Evolutionary conservation across 1,140 invertebrate genomes (phyloP).

Genomic region (Contarinia nasturtii): DNA sequence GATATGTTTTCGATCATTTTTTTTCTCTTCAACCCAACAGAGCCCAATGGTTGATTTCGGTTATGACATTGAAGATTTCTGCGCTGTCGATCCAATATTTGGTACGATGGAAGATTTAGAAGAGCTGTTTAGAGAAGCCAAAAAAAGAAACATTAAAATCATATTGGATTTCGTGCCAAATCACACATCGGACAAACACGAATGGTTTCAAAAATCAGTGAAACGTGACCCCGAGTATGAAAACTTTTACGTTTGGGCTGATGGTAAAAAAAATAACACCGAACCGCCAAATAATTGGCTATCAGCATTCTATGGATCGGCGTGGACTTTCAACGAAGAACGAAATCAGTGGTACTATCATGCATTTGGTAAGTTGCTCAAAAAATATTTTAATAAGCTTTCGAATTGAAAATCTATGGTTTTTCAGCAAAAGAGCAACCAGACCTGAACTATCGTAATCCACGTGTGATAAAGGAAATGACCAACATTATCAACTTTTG

Average conservation of each 20-base stretch:
- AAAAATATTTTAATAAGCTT: too few relatives aligned
- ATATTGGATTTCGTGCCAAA: slow-evolving; percentile 75
- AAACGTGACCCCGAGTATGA: slow-evolving; percentile 34
- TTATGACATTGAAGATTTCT: slow-evolving; percentile 46
- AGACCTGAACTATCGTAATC: slow-evolving; percentile 40
- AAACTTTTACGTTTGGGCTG: slow-evolving; percentile 62
- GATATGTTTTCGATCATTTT: too few relatives aligned
- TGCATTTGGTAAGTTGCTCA: too few relatives aligned
- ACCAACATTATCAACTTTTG: slow-evolving; percentile 44
- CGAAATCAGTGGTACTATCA: too few relatives aligned
- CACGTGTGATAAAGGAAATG: slow-evolving; percentile 24
- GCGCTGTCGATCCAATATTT: slow-evolving; percentile 35
- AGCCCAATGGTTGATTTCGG: slow-evolving; percentile 35
- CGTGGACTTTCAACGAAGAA: slow-evolving; percentile 44
- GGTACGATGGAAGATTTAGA: too few relatives aligned
- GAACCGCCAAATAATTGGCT: slow-evolving; percentile 74
- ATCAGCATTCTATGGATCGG: slow-evolving; percentile 31
- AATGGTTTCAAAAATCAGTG: slow-evolving; percentile 56
- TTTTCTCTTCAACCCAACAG: too few relatives aligned
- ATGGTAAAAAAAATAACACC: slow-evolving; percentile 32
- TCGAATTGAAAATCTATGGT: too few relatives aligned
- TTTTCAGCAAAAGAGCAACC: too few relatives aligned
- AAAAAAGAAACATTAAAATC: slow-evolving; percentile 45
- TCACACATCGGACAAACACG: slow-evolving; percentile 57
- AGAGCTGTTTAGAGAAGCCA: slow-evolving; percentile 37